Percentiles rank a stretch among this genome's conserved stretches.
These are phyloP conservation scores for Pangasius sanitwongsei DNA, from an alignment of 2,797 vertebrate genomes.

Conservation along the genomic window DNA sequence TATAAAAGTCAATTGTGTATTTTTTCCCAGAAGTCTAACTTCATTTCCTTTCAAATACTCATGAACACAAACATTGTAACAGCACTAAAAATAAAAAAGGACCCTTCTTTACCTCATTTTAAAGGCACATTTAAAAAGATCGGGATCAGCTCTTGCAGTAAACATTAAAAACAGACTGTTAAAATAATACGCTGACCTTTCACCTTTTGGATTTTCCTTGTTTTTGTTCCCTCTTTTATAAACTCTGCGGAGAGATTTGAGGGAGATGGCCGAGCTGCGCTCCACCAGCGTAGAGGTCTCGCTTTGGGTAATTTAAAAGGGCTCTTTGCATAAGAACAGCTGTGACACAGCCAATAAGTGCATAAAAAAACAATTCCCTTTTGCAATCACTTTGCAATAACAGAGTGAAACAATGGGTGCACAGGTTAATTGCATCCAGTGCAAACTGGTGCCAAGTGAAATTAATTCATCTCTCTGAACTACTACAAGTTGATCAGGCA, in stretches of 20 bases:
- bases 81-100: slow-evolving; percentile 54
- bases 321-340: slow-evolving; percentile 64
- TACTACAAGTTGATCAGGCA: slow-evolving; percentile 44
- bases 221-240: slow-evolving; percentile 40
- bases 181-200: slow-evolving; percentile 58
- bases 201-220: slow-evolving; percentile 54
- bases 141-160: slow-evolving; percentile 42
- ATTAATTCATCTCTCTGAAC: slow-evolving; percentile 49
- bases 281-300: slow-evolving; percentile 56
- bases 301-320: slow-evolving; percentile 61
- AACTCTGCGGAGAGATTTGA: slow-evolving; percentile 51
- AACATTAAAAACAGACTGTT: slow-evolving; percentile 57
- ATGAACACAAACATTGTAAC: slow-evolving; percentile 53
- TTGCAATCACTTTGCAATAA: slow-evolving; percentile 55
- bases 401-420: slow-evolving; percentile 55
- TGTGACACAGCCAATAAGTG: slow-evolving; percentile 54
- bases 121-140: slow-evolving; percentile 43
- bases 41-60: slow-evolving; percentile 58
- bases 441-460: slow-evolving; percentile 54
- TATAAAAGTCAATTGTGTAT: slow-evolving; percentile 55
- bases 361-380: slow-evolving; percentile 49
- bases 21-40: slow-evolving; percentile 58
- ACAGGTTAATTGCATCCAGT: slow-evolving; percentile 57
- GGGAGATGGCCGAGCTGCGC: slow-evolving; percentile 50
- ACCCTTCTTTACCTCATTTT: slow-evolving; percentile 41